These are phyloP conservation scores for Matsumurasca onukii DNA, from an alignment of 1,140 invertebrate genomes.

Conservation along the genomic window DNA sequence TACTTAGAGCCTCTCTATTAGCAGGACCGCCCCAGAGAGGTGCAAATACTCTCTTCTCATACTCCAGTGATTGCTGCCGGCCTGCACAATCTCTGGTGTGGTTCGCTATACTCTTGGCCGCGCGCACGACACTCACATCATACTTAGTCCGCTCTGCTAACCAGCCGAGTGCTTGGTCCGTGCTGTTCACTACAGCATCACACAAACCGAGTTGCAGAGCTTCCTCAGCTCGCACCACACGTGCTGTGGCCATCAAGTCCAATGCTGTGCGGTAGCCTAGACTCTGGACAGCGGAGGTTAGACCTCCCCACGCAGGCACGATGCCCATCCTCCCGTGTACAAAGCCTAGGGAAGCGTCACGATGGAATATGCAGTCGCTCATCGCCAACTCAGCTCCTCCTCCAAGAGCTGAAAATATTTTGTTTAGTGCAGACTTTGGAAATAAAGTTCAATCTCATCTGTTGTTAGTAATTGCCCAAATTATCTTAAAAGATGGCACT, in stretches of 20 bases:
- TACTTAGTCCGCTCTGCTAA: constrained; percentile 41
- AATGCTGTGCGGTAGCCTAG: constrained; percentile 52
- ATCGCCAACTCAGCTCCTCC: constrained; percentile 61
- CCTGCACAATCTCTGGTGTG: not conserved
- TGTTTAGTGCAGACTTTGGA: not conserved
- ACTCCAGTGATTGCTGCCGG: constrained; percentile 42
- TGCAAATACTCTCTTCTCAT: constrained; percentile 51
- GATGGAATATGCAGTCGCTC: constrained; percentile 58
- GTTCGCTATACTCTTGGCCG: constrained; percentile 47
- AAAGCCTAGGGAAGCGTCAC: constrained; percentile 47
- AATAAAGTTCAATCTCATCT: too few relatives aligned
- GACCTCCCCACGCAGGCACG: constrained; percentile 59
- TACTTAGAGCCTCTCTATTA: constrained; percentile 47
- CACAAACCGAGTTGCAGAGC: constrained; percentile 49
- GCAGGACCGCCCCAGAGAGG: constrained; percentile 52
- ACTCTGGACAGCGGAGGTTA: constrained; percentile 50
- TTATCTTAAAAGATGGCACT: too few relatives aligned
- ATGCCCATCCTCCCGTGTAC: constrained; percentile 61
- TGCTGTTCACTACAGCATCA: constrained; percentile 42
- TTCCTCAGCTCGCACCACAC: constrained; percentile 46
- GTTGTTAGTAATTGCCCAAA: too few relatives aligned
- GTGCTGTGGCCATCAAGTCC: constrained; percentile 50
- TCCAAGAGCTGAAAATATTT: constrained; percentile 51
- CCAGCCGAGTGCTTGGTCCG: constrained; percentile 47
- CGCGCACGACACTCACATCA: constrained; percentile 45